phyloP scores from a whole-genome alignment of 1,140 invertebrate species.

The Cryptotermes secundus region DNA sequence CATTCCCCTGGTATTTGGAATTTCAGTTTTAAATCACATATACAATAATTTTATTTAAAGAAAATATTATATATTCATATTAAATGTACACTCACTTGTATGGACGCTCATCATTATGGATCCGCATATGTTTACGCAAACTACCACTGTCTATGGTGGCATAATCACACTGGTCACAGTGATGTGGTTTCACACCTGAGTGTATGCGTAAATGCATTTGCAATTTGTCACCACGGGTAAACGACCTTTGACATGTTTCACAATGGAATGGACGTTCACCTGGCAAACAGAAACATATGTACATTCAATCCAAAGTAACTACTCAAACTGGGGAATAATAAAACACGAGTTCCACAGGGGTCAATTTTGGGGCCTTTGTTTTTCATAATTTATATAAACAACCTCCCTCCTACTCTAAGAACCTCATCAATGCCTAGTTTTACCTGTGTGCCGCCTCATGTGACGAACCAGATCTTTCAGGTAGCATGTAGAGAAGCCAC shows the following conservation, averaged over 20 bases:
- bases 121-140: conserved; percentile 42
- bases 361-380: too few species aligned
- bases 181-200: conserved; percentile 44
- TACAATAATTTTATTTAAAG: neutral
- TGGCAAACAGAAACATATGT: conserved; percentile 34
- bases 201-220: conserved; percentile 47
- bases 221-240: conserved; percentile 48
- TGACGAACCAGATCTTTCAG: conserved; percentile 45
- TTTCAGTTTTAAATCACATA: too few species aligned
- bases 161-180: conserved; percentile 43
- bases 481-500: conserved; percentile 43
- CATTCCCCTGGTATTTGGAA: too few species aligned
- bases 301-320: too few species aligned
- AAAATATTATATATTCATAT: conserved; percentile 3
- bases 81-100: conserved; percentile 44
- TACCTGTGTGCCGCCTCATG: conserved; percentile 45
- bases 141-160: conserved; percentile 39
- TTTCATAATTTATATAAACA: too few species aligned
- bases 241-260: conserved; percentile 46
- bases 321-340: too few species aligned
- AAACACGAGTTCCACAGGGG: too few species aligned
- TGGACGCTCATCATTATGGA: conserved; percentile 43
- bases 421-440: neutral
- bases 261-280: conserved; percentile 49
- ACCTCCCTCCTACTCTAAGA: too few species aligned